A percentile compares a stretch with the other conserved stretches of the same genome.
Conservation (phyloP, 2,797 vertebrate genomes). For the Masticophis lateralis region DNA sequence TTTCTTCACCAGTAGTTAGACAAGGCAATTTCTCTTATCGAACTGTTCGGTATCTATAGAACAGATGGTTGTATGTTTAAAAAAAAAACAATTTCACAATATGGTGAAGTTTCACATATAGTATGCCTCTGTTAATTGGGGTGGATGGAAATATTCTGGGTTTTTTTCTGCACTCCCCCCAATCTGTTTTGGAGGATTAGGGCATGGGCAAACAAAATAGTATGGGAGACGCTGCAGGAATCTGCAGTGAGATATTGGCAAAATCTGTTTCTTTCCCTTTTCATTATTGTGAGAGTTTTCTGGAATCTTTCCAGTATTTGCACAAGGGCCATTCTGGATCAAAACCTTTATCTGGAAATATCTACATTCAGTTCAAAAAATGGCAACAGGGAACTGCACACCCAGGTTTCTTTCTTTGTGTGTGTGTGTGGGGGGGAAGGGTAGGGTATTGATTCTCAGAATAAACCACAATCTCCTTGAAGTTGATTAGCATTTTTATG, state of each 20-base stretch:
- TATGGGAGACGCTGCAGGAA: not conserved
- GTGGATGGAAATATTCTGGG: not conserved
- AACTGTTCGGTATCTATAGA: no score
- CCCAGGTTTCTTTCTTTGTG: not conserved
- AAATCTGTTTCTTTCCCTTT: not conserved
- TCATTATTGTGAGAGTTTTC: not conserved
- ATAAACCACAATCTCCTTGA: not conserved
- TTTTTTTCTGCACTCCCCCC: not conserved
- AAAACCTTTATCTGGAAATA: not conserved
- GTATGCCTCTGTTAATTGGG: not conserved
- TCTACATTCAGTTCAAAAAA: not conserved
- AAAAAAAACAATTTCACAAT: not conserved
- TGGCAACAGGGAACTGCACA: not conserved
- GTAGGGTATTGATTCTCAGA: not conserved
- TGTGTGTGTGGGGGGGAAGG: no score
- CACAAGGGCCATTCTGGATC: not conserved
- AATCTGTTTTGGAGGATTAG: not conserved
- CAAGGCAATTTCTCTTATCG: not conserved
- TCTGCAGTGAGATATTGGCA: not conserved
- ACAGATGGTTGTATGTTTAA: not conserved
- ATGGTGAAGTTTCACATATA: not conserved
- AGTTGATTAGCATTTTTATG: not conserved
- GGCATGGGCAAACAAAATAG: not conserved
- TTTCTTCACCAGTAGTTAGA: not conserved
- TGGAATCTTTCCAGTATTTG: not conserved